These are phyloP conservation scores for Athalia circularis DNA, from an alignment of 2,888 invertebrate species.

Conservation along the genomic window DNA sequence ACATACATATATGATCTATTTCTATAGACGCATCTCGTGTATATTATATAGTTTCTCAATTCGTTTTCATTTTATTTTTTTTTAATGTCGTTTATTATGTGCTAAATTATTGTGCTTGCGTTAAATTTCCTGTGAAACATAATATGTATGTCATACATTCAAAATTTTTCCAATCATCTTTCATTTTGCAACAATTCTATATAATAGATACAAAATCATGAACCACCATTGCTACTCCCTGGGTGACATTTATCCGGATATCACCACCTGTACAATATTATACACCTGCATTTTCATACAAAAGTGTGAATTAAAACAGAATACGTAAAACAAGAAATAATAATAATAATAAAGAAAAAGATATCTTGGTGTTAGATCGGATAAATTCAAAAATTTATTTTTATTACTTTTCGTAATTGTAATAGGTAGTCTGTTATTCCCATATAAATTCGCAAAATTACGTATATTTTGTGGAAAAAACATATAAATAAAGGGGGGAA, in stretches of 20 bases:
- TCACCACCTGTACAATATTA: no score
- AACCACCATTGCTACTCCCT: no score
- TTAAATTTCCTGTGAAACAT: slow-evolving; percentile 24
- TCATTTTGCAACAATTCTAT: not conserved
- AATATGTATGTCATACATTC: no score
- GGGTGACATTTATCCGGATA: no score
- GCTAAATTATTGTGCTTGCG: slow-evolving; percentile 28
- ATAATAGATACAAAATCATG: not conserved
- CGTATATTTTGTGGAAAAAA: slow-evolving; percentile 44
- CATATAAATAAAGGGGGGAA: slow-evolving; percentile 56
- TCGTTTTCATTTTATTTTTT: not conserved
- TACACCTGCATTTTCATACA: no score
- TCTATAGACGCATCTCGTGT: no score
- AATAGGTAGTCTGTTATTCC: not conserved
- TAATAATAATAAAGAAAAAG: not conserved
- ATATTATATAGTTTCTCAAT: not conserved
- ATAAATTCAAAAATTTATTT: no score
- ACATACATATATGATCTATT: not conserved
- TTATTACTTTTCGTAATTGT: not conserved
- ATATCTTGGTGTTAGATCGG: no score
- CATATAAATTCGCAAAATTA: not conserved
- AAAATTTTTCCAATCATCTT: not conserved
- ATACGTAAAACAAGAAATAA: no score
- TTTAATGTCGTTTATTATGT: not conserved
- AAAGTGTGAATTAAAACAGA: no score